Percentiles rank a stretch among this genome's conserved stretches.
These are phyloP conservation scores for Caenorhabditis sp. DNA, from an alignment of 2,888 invertebrate species.

Conservation along the genomic window DNA sequence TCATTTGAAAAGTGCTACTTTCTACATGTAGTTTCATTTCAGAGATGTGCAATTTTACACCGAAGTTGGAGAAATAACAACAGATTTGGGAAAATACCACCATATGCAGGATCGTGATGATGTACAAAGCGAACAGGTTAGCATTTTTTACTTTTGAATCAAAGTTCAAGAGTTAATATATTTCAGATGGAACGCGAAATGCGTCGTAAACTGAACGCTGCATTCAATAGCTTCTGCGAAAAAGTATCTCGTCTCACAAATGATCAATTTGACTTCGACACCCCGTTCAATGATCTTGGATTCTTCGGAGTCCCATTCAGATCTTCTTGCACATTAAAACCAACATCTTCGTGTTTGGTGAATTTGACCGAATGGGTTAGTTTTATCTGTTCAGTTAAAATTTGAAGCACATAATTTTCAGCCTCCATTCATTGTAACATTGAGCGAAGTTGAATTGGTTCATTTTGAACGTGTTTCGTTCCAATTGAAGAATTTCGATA, in stretches of 20 bases:
- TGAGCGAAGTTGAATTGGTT: slow-evolving; percentile 90
- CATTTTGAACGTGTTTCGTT: slow-evolving; percentile 99
- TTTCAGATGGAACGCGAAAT: slow-evolving; percentile 86
- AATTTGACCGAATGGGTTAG: slow-evolving; percentile 90
- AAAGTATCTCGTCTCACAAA: slow-evolving; percentile 90
- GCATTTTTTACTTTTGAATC: slow-evolving; percentile 72
- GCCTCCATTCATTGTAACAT: slow-evolving; percentile 96
- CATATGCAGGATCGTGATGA: slow-evolving; percentile 99
- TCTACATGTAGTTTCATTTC: too few species aligned
- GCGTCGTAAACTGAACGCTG: slow-evolving; percentile 92
- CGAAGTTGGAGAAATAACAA: slow-evolving; percentile 98
- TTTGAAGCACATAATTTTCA: slow-evolving; percentile 61
- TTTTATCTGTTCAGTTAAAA: neutral
- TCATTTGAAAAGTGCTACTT: neutral
- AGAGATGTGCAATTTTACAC: slow-evolving; percentile 87
- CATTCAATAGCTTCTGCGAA: slow-evolving; percentile 98
- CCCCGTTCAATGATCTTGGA: slow-evolving; percentile 95
- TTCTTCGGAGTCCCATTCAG: slow-evolving; percentile 97
- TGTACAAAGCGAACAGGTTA: slow-evolving; percentile 88
- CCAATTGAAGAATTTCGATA: slow-evolving; percentile 98
- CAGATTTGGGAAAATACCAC: slow-evolving; percentile 98
- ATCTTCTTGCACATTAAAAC: slow-evolving; percentile 78
- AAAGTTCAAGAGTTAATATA: slow-evolving; percentile 45
- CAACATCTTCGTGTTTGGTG: slow-evolving; percentile 95
- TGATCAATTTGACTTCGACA: slow-evolving; percentile 96